Evolutionary conservation across 2,113 vertebrate species (phyloP).

Genomic region (Melanostigma gelatinosum): DNA sequence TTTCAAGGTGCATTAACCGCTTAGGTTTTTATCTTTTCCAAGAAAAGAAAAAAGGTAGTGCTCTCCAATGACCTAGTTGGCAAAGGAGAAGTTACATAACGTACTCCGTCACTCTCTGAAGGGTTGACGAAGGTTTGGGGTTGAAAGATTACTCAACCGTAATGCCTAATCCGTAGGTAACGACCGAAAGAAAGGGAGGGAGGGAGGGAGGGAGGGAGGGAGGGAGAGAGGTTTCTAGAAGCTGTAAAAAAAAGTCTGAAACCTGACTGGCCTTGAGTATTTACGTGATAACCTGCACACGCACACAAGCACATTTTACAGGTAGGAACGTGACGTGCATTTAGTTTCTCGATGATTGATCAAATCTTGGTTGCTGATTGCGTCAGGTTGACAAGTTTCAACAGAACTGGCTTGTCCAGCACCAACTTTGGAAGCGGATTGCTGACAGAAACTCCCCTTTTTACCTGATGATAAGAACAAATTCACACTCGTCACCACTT

Average conservation of each 20-base stretch:
- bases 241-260: conserved; percentile 4
- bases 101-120: conserved; percentile 44
- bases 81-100: conserved; percentile 65
- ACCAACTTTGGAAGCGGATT: conserved; percentile 11
- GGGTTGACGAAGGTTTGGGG: conserved; percentile 59
- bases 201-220: conserved; percentile 3
- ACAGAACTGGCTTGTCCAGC: conserved; percentile 21
- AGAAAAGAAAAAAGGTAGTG: conserved; percentile 7
- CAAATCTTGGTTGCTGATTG: conserved; percentile 1
- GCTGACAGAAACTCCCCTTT: background rate
- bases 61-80: conserved; percentile 50
- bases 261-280: conserved; percentile 16
- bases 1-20: conserved; percentile 15
- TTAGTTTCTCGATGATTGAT: conserved; percentile 2
- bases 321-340: conserved; percentile 11
- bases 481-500: background rate
- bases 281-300: background rate
- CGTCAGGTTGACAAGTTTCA: conserved; percentile 23
- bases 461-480: conserved; percentile 5
- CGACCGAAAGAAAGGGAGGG: conserved; percentile 50
- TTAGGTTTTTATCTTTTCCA: conserved; percentile 29
- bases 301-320: conserved; percentile 9
- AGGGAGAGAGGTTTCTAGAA: conserved; percentile 1
- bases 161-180: conserved; percentile 64
- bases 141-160: conserved; percentile 69